Evolutionary conservation across 2,888 invertebrate genomes (phyloP), one percentile per base, ranked within the genome.

Genomic region (Omphaloscelis lunosa): DNA sequence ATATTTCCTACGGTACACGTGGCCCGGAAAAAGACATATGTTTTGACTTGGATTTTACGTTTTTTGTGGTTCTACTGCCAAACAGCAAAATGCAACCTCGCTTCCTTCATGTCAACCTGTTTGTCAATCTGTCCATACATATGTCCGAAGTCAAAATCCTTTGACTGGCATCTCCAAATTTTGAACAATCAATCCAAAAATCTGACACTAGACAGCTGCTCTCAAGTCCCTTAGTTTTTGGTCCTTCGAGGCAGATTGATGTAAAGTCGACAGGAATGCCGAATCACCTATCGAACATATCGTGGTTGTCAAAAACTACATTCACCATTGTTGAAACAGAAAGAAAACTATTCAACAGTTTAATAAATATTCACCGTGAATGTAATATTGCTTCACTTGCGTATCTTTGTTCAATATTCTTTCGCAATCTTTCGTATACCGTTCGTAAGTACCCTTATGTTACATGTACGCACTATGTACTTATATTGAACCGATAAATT

Each of bases 321-420:
- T 56, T 29, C 6, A 39, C 6, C 17, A 2, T 34, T 56, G 12
- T 56, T 41, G 9, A 67, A 79, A 79, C 29, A 27, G 3, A 34
- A 51, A 41, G 20, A 79, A 51, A 66, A 72, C 11, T 62, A 12
- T 58, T 27, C 45, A 39, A 59, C 27, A 27, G n/a, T 59, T 59
- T 63, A 80, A 75, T 67, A 67, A 12, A 75, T 81, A 75, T 76
- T 80, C 59, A 70, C 66, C 2, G 45, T 69, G 34, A 56, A 59
- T 77, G 27, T 78, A 56, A 81, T 82, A 82, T 61, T 61, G 62
- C 68, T 59, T 69, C 23, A 53, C 48, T 68, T 62, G 62, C 82
- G 69, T 71, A 71, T 79, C 70, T 71, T 67, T 66, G n/a, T 79
- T 74, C 72, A 72, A 81, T 82, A 81, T 72, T 82, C 72, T 70